phyloP scores from a whole-genome alignment of 2,797 vertebrate species.

The Myiotriccus ornatus region DNA sequence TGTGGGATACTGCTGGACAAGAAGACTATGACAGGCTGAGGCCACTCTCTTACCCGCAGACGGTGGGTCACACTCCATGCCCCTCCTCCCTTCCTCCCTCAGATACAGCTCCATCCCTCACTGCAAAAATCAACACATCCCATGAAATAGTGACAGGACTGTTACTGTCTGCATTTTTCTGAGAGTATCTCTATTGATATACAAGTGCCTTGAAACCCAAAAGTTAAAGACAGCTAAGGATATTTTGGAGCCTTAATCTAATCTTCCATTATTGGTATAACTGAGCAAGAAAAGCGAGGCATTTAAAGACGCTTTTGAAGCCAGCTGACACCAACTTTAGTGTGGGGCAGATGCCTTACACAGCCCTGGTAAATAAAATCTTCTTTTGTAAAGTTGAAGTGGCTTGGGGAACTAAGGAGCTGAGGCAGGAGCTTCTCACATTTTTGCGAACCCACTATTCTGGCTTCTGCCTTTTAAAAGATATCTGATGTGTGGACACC shows the following conservation, averaged over 20 bases:
- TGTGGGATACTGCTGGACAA: conserved; percentile 94
- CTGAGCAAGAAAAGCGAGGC: neutral
- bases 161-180: neutral
- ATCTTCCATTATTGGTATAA: neutral
- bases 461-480: neutral
- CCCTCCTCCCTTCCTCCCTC: neutral
- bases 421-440: neutral
- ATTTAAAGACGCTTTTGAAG: neutral
- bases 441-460: neutral
- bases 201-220: neutral
- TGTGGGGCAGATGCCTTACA: neutral
- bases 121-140: neutral
- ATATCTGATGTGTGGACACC: neutral
- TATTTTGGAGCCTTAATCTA: neutral
- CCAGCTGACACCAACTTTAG: neutral
- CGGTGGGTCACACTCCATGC: conserved; percentile 70
- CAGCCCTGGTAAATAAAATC: neutral
- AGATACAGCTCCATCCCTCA: neutral
- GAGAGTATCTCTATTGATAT: neutral
- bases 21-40: conserved; percentile 92
- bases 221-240: neutral
- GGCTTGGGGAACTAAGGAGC: neutral
- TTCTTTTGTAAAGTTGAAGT: neutral
- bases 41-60: conserved; percentile 91
- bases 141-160: neutral